phyloP scores from a whole-genome alignment of 2,113 vertebrate species.

The Megaceryle maxima region DNA sequence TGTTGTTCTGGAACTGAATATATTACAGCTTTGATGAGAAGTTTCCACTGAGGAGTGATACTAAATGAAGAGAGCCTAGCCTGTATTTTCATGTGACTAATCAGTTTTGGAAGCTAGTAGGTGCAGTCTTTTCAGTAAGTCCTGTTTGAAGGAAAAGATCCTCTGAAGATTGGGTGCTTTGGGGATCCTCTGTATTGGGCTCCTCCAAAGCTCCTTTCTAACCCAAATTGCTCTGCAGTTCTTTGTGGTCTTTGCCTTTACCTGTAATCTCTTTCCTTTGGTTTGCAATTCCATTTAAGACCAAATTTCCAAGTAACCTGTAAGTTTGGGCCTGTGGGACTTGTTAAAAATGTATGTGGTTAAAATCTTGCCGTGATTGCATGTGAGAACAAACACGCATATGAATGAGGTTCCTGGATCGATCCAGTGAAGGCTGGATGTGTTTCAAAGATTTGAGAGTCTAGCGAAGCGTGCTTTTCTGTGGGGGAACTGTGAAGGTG shows the following conservation, averaged over 20 bases:
- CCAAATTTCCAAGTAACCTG: background rate
- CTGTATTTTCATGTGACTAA: background rate
- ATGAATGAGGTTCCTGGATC: slow-evolving; percentile 21
- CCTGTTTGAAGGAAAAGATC: background rate
- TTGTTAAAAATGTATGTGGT: background rate
- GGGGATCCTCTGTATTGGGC: background rate
- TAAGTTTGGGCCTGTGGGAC: background rate
- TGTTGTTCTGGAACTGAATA: slow-evolving; percentile 13
- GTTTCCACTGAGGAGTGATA: background rate
- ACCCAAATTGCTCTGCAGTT: background rate
- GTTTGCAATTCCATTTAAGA: background rate
- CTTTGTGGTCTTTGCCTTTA: background rate
- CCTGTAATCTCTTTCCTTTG: background rate
- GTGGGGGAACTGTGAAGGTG: slow-evolving; percentile 50
- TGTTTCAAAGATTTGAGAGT: background rate
- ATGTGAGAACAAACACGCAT: slow-evolving; percentile 19
- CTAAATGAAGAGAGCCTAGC: background rate
- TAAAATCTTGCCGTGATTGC: background rate
- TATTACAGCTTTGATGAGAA: background rate
- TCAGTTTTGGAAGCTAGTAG: background rate
- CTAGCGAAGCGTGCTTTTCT: background rate
- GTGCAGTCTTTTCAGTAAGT: background rate
- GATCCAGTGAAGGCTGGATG: background rate
- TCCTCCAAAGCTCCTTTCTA: background rate
- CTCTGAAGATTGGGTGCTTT: background rate